Evolutionary conservation across 1,140 invertebrate genomes (phyloP), one percentile per base, ranked within the genome.

Genomic region (Zaprionus capensis): DNA sequence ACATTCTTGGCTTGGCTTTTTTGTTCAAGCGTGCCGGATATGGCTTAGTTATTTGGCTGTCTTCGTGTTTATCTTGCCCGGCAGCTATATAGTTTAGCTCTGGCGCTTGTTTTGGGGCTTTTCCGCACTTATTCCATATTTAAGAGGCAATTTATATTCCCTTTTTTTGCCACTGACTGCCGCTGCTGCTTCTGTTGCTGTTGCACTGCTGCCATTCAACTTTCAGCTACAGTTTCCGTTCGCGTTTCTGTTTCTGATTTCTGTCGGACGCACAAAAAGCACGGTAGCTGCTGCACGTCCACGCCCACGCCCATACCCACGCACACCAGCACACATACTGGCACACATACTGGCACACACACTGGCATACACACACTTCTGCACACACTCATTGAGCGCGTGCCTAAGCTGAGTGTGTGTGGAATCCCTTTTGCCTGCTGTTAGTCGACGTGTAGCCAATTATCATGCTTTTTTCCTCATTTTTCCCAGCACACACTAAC

Each of bases 121-220:
- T 82, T 88, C 77, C 80, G 79, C 86, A 91, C 91, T 92, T 92
- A 92, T 92, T 84, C 81, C 91, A 91, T 92, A 92, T 90, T 92
- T 92, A 92, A 92, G 91, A 88, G 91, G 91, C 91, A 92, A 92
- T 92, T 92, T 92, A 92, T 92, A 92, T 92, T 92, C 91, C 91
- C 91, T 92, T 92, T 91, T 87, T 91, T 90, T 75, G 46, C 46
- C 17, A 3, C 46, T 22, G 46, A 0, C 20, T 22, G 46, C 28
- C 4, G 44, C 44, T 20, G 17, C 44, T 20, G 44, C 17, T 46
- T 15, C 4, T 7, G 34, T 34, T 76, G 64, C 75, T 56, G 41
- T 67, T 55, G 69, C 64, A 59, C 64, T 46, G 66, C 67, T 76
- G 73, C 68, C 68, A 76, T 76, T 76, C 73, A 77, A 68, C 70